These are phyloP conservation scores for Intellagama lesueurii DNA, from an alignment of 2,797 vertebrate genomes.

Conservation along the genomic window DNA sequence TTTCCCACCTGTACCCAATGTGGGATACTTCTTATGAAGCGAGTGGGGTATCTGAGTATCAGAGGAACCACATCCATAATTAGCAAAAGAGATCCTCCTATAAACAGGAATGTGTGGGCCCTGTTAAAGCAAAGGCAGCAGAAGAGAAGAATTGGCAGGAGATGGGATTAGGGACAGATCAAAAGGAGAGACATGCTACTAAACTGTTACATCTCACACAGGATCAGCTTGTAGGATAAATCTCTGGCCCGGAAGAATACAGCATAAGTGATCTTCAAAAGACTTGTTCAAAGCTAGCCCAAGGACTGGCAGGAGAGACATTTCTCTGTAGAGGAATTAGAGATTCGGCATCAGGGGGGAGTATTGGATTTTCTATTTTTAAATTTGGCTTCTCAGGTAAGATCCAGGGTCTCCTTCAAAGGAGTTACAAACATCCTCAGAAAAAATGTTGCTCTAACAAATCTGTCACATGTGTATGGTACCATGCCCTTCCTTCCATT, in stretches of 20 bases:
- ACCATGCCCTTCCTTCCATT: not conserved
- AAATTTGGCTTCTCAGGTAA: not conserved
- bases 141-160: not conserved
- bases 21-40: not conserved
- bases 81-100: not conserved
- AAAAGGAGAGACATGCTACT: not conserved
- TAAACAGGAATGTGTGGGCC: not conserved
- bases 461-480: not conserved
- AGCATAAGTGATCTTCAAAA: not conserved
- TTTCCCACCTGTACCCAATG: not conserved
- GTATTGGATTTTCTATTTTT: not conserved
- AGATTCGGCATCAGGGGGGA: not conserved
- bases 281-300: not conserved
- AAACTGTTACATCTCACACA: slow-evolving; percentile 2
- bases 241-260: not conserved
- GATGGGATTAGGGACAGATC: not conserved
- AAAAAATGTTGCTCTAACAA: not conserved
- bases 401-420: not conserved
- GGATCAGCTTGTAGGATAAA: not conserved
- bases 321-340: not conserved
- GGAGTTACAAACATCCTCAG: not conserved
- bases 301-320: not conserved
- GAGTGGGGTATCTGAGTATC: not conserved
- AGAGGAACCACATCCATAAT: not conserved
- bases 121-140: not conserved